phyloP scores from a whole-genome alignment of 2,797 vertebrate species.

The Sebastes diploproa region DNA sequence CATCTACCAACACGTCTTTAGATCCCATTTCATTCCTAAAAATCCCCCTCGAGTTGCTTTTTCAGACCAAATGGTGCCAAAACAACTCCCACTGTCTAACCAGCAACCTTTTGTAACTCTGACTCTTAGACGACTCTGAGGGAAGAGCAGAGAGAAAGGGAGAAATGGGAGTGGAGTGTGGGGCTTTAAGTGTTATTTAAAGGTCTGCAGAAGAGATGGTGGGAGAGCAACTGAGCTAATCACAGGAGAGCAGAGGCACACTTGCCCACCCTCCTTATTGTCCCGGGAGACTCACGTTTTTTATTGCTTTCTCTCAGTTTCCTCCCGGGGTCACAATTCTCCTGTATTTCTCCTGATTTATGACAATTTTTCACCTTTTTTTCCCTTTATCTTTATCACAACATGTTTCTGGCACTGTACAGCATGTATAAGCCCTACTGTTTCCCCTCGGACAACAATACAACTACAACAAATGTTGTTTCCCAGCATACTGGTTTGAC shows the following conservation, averaged over 20 bases:
- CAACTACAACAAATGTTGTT: neutral
- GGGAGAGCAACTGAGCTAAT: conserved; percentile 41
- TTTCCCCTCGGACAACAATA: neutral
- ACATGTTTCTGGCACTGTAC: no score
- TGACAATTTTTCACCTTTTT: neutral
- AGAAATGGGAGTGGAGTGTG: neutral
- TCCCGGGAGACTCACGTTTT: neutral
- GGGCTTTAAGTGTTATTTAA: conserved; percentile 10
- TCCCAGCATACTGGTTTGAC: neutral
- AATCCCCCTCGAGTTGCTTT: neutral
- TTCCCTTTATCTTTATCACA: no score
- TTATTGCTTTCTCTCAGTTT: neutral
- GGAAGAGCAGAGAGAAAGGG: neutral
- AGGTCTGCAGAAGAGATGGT: conserved; percentile 22
- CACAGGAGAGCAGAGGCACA: conserved; percentile 41
- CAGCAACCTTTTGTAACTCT: conserved; percentile 4
- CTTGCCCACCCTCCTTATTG: neutral
- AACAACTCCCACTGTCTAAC: conserved; percentile 20
- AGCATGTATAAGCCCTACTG: no score
- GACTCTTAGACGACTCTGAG: neutral
- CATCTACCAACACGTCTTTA: neutral
- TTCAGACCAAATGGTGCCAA: conserved; percentile 23
- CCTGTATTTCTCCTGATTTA: neutral
- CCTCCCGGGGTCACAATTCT: neutral
- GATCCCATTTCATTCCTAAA: conserved; percentile 9